These are phyloP conservation scores for Condylura cristata DNA, from an alignment of 2,113 vertebrate genomes.

Conservation along the genomic window DNA sequence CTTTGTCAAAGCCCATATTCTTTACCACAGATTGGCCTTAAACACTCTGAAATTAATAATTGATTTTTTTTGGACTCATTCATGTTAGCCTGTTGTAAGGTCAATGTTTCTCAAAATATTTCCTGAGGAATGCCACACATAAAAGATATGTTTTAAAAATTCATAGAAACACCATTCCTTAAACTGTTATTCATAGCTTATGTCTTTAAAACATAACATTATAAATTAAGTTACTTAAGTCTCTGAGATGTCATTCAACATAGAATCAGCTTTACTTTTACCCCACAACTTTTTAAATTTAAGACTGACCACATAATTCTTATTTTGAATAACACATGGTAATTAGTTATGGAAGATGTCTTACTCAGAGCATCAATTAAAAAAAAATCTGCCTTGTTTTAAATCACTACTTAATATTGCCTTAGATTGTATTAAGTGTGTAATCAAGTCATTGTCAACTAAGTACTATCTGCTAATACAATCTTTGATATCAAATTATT, in stretches of 20 bases:
- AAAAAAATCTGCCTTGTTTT: neutral
- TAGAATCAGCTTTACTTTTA: neutral
- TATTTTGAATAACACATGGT: neutral
- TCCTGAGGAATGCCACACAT: neutral
- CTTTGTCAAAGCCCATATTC: neutral
- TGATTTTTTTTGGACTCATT: neutral
- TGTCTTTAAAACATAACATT: neutral
- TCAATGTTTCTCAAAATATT: neutral
- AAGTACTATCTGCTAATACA: neutral
- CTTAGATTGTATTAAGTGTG: neutral
- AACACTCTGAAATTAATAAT: neutral
- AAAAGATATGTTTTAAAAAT: neutral
- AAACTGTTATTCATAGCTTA: neutral
- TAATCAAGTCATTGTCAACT: neutral
- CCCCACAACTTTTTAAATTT: neutral
- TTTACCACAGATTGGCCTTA: neutral
- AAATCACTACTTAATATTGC: neutral
- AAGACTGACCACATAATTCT: neutral
- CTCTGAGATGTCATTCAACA: neutral
- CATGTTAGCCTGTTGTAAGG: neutral
- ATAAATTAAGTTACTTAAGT: neutral
- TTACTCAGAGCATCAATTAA: neutral
- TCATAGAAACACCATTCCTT: neutral
- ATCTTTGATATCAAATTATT: neutral
- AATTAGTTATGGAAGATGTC: neutral